These are phyloP conservation scores for Lepetodrilus schrolli DNA, from an alignment of 2,888 invertebrate genomes.

Conservation along the genomic window DNA sequence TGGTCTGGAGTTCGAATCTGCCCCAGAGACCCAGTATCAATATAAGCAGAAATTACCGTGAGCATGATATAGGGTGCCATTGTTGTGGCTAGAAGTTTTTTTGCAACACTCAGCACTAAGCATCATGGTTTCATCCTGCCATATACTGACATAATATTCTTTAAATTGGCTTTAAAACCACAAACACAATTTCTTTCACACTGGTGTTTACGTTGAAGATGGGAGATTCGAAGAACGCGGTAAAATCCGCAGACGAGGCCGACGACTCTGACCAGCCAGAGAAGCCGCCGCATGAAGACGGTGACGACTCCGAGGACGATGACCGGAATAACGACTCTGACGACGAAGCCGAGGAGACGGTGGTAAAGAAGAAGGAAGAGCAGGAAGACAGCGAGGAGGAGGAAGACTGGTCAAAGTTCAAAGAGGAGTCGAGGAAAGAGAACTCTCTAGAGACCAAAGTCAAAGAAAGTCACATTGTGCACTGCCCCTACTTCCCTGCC, in stretches of 20 bases:
- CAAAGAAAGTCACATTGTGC: constrained; percentile 95
- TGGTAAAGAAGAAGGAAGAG: constrained; percentile 30
- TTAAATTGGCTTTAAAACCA: background rate
- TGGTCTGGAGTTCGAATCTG: too few species aligned
- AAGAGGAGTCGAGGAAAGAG: constrained; percentile 85
- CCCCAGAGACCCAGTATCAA: too few species aligned
- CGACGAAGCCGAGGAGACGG: constrained; percentile 30
- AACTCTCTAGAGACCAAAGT: constrained; percentile 92
- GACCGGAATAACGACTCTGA: constrained; percentile 23
- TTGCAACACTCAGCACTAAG: too few species aligned
- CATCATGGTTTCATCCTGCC: background rate
- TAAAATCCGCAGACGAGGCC: background rate
- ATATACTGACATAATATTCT: background rate
- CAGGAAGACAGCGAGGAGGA: constrained; percentile 79
- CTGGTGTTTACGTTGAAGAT: background rate
- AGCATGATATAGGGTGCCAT: too few species aligned
- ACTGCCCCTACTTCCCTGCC: constrained; percentile 95
- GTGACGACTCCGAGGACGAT: constrained; percentile 38
- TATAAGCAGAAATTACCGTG: too few species aligned
- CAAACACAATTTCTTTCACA: background rate
- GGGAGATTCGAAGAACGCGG: background rate
- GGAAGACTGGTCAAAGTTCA: constrained; percentile 95
- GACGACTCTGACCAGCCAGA: constrained; percentile 14
- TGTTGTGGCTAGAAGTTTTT: too few species aligned
- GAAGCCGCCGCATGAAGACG: constrained; percentile 32